A percentile compares a stretch with the other conserved stretches of the same genome.
Conservation (phyloP, 2,797 vertebrate species). For the Alfaro cultratus region DNA sequence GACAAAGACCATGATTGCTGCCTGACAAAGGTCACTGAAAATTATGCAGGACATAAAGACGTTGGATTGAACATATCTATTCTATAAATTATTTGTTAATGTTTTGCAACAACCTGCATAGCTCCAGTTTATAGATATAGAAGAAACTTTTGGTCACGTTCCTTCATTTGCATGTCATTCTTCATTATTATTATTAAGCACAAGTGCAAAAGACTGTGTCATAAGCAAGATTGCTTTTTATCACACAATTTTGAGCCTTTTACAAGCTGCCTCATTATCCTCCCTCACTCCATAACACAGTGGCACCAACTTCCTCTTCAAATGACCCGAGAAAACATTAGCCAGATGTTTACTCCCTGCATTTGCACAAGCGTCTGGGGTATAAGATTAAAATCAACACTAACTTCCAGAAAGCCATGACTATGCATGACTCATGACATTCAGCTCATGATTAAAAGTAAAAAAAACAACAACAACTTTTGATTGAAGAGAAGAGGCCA, state of each 20-base stretch:
- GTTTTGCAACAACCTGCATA: conserved; percentile 5
- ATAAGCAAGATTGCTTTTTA: conserved; percentile 19
- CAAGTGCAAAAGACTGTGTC: conserved; percentile 31
- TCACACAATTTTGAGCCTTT: conserved; percentile 53
- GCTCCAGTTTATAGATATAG: conserved; percentile 10
- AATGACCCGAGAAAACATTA: conserved; percentile 63
- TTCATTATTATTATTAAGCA: conserved; percentile 28
- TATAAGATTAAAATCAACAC: conserved; percentile 43
- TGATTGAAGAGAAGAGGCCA: conserved; percentile 34
- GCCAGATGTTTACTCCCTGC: conserved; percentile 61
- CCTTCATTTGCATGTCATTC: conserved; percentile 29
- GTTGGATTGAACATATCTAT: background rate
- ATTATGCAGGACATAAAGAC: background rate
- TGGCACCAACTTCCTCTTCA: conserved; percentile 44
- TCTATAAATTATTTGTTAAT: conserved; percentile 6
- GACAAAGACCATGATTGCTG: conserved; percentile 8
- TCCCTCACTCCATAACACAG: conserved; percentile 26
- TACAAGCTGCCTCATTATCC: conserved; percentile 66
- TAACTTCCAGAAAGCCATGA: conserved; percentile 23
- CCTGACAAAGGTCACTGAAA: background rate
- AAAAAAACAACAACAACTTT: background rate
- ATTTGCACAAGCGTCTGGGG: conserved; percentile 34
- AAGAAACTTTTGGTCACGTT: conserved; percentile 8
- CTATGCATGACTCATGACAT: conserved; percentile 30
- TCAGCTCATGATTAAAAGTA: conserved; percentile 18